Evolutionary conservation across 2,888 invertebrate genomes (phyloP), one percentile per base, ranked within the genome.

Genomic region (Habroteleia sp.): DNA sequence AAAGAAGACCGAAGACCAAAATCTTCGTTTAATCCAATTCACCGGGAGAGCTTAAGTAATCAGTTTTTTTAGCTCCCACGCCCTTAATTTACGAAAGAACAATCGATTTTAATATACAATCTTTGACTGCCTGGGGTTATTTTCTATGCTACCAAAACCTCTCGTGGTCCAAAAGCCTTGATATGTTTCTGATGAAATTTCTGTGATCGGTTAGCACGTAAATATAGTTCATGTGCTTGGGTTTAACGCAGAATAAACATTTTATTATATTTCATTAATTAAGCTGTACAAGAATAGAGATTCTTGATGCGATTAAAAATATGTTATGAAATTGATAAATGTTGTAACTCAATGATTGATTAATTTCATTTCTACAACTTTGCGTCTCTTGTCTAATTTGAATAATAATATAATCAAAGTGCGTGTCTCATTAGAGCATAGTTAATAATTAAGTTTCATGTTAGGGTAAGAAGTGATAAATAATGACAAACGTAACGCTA

Each of bases 71-170:
- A 27, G 1, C 2, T 3, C 31, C 6, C 11, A 8, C 3, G 6
- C 11, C 10, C 31, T 44, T 56, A 54, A 65, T 73, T 58, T 31
- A 56, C 66, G 33, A 44, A 63, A 33, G 27, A 42, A 62, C 60
- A 52, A 44, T 54, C 50, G 66, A 54, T 68, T 63, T 62, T 69
- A 69, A 74, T 65, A 63, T 83, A 84, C 62, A 77, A 82, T 81
- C 82, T 81, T 83, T 82, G 83, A 81, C 80, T 65, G 81, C 86
- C 78, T 65, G 58, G 63, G 82, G 86, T 84, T 76, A 81, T 85
- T 87, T 87, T 87, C 85, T 87, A 87, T 86, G 78, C 63, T 27
- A 56, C 68, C 54, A 29, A 74, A 74, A 48, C 60, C 66, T 54
- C 29, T 74, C 63, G 50, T 63, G 50, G 52, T 52, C 63, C 58